Conservation (phyloP, 2,888 invertebrate genomes). For the Drosophila neoperkinsi region DNA sequence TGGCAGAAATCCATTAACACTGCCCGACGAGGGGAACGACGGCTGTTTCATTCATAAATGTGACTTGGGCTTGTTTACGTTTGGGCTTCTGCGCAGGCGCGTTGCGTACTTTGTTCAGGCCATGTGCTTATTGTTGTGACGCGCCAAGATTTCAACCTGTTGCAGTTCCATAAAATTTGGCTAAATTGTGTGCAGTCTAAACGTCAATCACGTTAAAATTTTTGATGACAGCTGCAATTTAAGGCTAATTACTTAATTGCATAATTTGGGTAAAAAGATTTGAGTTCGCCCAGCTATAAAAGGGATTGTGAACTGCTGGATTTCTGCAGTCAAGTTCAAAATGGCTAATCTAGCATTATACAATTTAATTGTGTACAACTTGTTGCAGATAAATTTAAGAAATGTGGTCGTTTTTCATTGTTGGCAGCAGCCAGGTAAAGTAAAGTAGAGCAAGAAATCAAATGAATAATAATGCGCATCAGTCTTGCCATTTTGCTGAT, state of each 20-base stretch:
- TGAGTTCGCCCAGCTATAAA: constrained; percentile 51
- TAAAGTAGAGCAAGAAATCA: not conserved
- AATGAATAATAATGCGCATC: not conserved
- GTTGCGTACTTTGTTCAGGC: not conserved
- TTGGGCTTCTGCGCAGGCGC: constrained; percentile 66
- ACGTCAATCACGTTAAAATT: constrained; percentile 37
- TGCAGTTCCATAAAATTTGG: constrained; percentile 8
- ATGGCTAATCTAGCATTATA: constrained; percentile 58
- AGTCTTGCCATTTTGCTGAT: not conserved
- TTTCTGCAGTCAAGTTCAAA: constrained; percentile 17
- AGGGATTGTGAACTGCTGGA: not conserved
- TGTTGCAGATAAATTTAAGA: constrained; percentile 62
- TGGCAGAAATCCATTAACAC: constrained; percentile 71
- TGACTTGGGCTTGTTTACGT: constrained; percentile 59
- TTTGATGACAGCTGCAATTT: constrained; percentile 56
- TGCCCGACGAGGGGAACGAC: not conserved
- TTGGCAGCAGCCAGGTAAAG: constrained; percentile 69
- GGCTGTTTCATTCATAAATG: constrained; percentile 70
- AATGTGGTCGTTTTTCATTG: constrained; percentile 79
- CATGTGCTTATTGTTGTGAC: constrained; percentile 48
- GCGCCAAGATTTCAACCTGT: constrained; percentile 43
- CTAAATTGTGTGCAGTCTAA: not conserved
- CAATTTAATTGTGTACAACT: constrained; percentile 75
- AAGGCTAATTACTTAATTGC: constrained; percentile 56
- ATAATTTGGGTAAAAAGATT: constrained; percentile 4